These are phyloP conservation scores for Sarcophaga bullata DNA, from an alignment of 1,140 invertebrate genomes.

Conservation along the genomic window DNA sequence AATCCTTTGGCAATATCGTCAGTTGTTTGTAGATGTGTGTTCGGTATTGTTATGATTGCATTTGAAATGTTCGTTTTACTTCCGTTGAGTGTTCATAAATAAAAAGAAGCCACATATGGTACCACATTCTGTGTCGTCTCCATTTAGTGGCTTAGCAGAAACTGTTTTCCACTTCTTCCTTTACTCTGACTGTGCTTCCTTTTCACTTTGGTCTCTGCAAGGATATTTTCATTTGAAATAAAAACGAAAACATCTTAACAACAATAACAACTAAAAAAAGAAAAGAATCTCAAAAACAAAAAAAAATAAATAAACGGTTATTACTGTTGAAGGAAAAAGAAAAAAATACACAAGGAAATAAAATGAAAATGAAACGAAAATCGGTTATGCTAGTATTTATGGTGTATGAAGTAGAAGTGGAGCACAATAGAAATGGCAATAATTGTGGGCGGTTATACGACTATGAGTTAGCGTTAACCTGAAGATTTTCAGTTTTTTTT, in stretches of 20 bases:
- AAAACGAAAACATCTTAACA: conserved; percentile 22
- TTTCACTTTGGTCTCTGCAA: not conserved
- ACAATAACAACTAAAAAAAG: not conserved
- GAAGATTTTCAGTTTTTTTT: conserved; percentile 43
- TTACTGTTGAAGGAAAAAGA: conserved; percentile 30
- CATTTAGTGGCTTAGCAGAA: conserved; percentile 38
- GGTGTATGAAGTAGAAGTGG: conserved; percentile 29
- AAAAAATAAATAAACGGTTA: conserved; percentile 30
- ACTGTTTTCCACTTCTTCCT: not conserved
- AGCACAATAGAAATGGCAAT: conserved; percentile 63
- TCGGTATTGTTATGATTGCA: conserved; percentile 36
- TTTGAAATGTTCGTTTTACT: conserved; percentile 36
- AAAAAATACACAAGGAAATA: conserved; percentile 25
- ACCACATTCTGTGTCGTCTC: conserved; percentile 40
- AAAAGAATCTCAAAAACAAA: no score
- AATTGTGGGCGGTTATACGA: conserved; percentile 60
- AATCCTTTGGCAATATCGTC: conserved; percentile 33
- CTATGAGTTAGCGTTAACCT: conserved; percentile 65
- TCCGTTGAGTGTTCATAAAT: conserved; percentile 46
- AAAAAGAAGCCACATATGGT: conserved; percentile 47
- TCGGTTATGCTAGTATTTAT: conserved; percentile 35
- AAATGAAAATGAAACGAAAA: conserved; percentile 30
- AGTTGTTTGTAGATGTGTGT: conserved; percentile 31
- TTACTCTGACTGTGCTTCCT: not conserved
- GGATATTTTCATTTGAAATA: not conserved